These are phyloP conservation scores for Operophtera brumata DNA, from an alignment of 2,888 invertebrate genomes.

Conservation along the genomic window DNA sequence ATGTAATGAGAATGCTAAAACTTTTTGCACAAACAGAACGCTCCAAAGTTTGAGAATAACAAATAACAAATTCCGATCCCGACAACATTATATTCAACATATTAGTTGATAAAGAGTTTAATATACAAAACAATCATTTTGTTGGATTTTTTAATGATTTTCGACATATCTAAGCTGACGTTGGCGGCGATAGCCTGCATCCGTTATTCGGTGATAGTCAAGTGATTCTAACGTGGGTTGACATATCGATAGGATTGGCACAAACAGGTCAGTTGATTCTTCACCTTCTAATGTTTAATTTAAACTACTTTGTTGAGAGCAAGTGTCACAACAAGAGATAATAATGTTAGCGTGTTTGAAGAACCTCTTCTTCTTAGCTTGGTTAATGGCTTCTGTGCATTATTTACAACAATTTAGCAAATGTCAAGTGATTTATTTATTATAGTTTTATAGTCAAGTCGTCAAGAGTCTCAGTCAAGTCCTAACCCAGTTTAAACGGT, in stretches of 20 bases:
- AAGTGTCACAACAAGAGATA: no score
- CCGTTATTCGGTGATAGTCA: constrained; percentile 44
- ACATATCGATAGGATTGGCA: constrained; percentile 20
- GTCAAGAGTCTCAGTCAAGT: no score
- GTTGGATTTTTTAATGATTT: constrained; percentile 36
- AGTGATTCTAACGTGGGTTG: constrained; percentile 21
- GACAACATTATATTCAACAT: constrained; percentile 27
- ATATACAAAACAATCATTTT: constrained; percentile 45
- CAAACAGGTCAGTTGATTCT: constrained; percentile 22
- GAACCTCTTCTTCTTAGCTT: no score
- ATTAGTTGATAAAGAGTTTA: constrained; percentile 43
- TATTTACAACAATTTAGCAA: no score
- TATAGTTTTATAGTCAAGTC: no score
- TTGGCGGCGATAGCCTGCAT: constrained; percentile 46
- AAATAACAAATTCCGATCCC: constrained; percentile 35
- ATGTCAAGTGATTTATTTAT: no score
- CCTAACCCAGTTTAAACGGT: no score
- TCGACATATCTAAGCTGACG: constrained; percentile 48
- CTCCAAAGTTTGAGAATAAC: constrained; percentile 51
- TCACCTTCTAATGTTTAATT: background rate
- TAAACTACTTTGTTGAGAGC: no score
- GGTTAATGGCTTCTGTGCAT: no score
- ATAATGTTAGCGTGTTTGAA: background rate
- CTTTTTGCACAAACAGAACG: constrained; percentile 12
- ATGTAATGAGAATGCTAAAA: constrained; percentile 6